Percentiles rank a stretch among this genome's conserved stretches.
Evolutionary conservation across 2,113 vertebrate species (phyloP).

Genomic region (Percina caprodes): DNA sequence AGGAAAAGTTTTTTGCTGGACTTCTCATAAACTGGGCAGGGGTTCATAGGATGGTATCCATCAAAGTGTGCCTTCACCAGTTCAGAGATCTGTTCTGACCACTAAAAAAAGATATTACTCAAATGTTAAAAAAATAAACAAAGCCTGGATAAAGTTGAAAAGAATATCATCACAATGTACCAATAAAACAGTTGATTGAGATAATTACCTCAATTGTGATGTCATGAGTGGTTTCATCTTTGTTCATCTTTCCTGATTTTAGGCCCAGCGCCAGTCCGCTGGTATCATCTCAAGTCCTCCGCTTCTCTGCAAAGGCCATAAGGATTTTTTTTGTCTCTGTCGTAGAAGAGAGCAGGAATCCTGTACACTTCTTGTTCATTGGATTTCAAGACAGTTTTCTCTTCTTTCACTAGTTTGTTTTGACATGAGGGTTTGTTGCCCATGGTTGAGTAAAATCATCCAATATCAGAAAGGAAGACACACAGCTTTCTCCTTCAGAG

Average conservation of each 20-base stretch:
- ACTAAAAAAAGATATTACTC: conserved; percentile 15
- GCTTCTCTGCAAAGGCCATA: conserved; percentile 1
- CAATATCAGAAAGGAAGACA: background rate
- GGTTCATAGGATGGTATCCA: conserved; percentile 18
- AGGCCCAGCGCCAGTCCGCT: background rate
- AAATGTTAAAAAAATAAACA: background rate
- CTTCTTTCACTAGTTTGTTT: fast-evolving
- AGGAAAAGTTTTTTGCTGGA: conserved; percentile 10
- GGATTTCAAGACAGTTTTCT: background rate
- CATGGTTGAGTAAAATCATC: background rate
- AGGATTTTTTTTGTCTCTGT: background rate
- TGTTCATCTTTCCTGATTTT: background rate
- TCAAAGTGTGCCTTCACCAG: background rate
- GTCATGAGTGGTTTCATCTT: background rate
- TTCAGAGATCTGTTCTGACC: background rate
- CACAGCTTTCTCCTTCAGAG: background rate
- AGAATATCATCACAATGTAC: background rate
- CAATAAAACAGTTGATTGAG: background rate
- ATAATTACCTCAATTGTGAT: background rate
- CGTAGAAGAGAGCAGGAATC: conserved; percentile 13
- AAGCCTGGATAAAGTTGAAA: background rate
- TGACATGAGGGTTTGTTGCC: background rate
- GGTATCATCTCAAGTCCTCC: background rate
- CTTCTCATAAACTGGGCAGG: conserved; percentile 28
- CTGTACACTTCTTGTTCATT: background rate